phyloP scores from a whole-genome alignment of 2,797 vertebrate genomes.

The Masticophis lateralis region DNA sequence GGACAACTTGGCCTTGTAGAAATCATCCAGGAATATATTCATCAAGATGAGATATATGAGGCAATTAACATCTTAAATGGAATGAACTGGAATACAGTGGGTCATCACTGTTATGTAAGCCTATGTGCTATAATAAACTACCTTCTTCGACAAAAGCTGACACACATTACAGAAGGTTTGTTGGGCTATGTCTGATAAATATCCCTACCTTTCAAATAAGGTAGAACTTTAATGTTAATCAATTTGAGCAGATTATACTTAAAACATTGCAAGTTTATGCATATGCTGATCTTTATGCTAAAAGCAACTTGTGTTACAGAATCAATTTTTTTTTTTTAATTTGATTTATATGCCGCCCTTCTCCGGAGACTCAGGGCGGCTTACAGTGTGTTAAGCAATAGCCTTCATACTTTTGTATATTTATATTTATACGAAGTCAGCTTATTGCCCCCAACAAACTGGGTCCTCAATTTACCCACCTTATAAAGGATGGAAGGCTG shows the following conservation, averaged over 20 bases:
- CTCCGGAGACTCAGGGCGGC: too few species aligned
- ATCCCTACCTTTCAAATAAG: neutral
- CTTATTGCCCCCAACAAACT: too few species aligned
- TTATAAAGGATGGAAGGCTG: too few species aligned
- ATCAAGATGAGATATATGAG: slow-evolving; percentile 77
- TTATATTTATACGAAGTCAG: too few species aligned
- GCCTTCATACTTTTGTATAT: too few species aligned
- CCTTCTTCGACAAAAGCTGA: slow-evolving; percentile 87
- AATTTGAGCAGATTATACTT: neutral
- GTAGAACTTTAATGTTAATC: slow-evolving; percentile 8
- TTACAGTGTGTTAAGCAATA: too few species aligned
- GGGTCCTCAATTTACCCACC: too few species aligned
- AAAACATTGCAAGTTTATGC: neutral
- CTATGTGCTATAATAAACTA: slow-evolving; percentile 85
- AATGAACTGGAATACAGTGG: slow-evolving; percentile 89
- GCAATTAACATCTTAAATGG: slow-evolving; percentile 84
- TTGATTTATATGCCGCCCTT: too few species aligned
- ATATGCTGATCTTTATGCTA: neutral
- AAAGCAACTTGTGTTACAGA: neutral
- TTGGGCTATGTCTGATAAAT: slow-evolving; percentile 14
- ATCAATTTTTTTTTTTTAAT: too few species aligned
- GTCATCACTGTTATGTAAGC: slow-evolving; percentile 79
- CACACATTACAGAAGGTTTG: slow-evolving; percentile 82
- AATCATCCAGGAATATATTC: slow-evolving; percentile 85
- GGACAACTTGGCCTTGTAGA: slow-evolving; percentile 79